Conservation (phyloP, 2,888 invertebrate genomes). For the Xanthostigma xanthostigma region DNA sequence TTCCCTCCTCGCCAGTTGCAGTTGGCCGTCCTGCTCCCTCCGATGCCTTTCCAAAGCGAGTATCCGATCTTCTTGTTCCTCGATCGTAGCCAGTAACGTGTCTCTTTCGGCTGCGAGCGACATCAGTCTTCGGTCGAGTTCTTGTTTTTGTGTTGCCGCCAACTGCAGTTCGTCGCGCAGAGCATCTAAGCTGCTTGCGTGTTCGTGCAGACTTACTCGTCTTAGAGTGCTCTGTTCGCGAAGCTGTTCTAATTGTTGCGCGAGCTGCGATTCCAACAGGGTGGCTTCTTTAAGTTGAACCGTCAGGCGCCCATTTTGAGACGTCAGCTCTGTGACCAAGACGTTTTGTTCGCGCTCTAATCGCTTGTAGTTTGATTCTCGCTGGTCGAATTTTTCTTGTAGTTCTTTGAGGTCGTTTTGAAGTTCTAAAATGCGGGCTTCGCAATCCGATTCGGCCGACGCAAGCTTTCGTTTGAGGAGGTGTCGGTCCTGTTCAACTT, state of each 20-base stretch:
- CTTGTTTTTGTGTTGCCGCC: conserved; percentile 67
- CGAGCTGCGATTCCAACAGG: conserved; percentile 62
- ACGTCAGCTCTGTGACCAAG: conserved; percentile 69
- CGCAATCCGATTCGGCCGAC: conserved; percentile 76
- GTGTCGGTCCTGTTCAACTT: conserved; percentile 87
- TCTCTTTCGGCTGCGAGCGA: conserved; percentile 67
- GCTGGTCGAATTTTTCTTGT: conserved; percentile 55
- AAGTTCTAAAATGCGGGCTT: conserved; percentile 70
- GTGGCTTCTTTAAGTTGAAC: conserved; percentile 74
- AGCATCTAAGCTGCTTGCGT: conserved; percentile 76
- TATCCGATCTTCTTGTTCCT: conserved; percentile 82
- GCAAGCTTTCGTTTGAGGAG: conserved; percentile 70
- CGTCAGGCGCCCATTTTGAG: conserved; percentile 78
- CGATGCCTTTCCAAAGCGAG: conserved; percentile 69
- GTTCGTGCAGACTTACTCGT: conserved; percentile 51
- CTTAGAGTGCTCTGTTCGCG: conserved; percentile 73
- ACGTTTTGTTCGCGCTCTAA: conserved; percentile 67
- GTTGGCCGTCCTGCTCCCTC: conserved; percentile 52
- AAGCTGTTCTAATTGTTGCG: conserved; percentile 64
- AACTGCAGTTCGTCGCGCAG: conserved; percentile 76
- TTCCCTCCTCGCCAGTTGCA: conserved; percentile 20
- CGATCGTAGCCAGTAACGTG: conserved; percentile 59
- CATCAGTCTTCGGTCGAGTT: conserved; percentile 69
- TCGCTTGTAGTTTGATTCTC: conserved; percentile 42
- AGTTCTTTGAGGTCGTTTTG: conserved; percentile 77